Evolutionary conservation across 2,888 invertebrate species (phyloP).

Genomic region (Carcina quercana): DNA sequence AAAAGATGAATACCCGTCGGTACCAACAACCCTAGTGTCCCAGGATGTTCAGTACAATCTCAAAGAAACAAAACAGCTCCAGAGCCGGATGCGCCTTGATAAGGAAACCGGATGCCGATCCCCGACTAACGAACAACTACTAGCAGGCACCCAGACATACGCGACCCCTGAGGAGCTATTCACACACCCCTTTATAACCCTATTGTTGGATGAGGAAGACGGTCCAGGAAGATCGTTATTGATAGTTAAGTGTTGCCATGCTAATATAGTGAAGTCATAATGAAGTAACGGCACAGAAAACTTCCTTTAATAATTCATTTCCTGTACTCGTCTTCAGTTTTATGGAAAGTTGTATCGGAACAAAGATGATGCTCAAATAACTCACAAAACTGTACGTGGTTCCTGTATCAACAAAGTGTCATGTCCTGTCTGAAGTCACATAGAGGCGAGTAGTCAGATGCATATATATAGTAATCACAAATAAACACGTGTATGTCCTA

Average conservation of each 20-base stretch:
- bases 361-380: too few species aligned
- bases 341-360: slow-evolving; percentile 35
- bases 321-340: slow-evolving; percentile 26
- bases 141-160: slow-evolving; percentile 29
- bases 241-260: slow-evolving; percentile 29
- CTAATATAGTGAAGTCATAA: slow-evolving; percentile 38
- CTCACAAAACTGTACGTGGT: too few species aligned
- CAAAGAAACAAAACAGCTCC: slow-evolving; percentile 52
- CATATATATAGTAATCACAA: too few species aligned
- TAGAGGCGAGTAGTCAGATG: too few species aligned
- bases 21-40: slow-evolving; percentile 10
- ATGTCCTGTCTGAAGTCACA: too few species aligned
- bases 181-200: slow-evolving; percentile 9
- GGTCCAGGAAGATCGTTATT: slow-evolving; percentile 20
- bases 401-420: too few species aligned
- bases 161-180: slow-evolving; percentile 24
- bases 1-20: slow-evolving; percentile 1
- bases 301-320: slow-evolving; percentile 44
- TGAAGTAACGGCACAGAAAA: slow-evolving; percentile 44
- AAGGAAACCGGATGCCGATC: slow-evolving; percentile 58
- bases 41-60: slow-evolving; percentile 41
- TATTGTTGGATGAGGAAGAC: slow-evolving; percentile 12
- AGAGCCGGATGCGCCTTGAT: slow-evolving; percentile 50
- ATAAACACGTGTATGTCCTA: too few species aligned
- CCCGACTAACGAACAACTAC: slow-evolving; percentile 56